These are phyloP conservation scores for Lasiurus cinereus DNA, from an alignment of 2,113 vertebrate genomes.

Conservation along the genomic window DNA sequence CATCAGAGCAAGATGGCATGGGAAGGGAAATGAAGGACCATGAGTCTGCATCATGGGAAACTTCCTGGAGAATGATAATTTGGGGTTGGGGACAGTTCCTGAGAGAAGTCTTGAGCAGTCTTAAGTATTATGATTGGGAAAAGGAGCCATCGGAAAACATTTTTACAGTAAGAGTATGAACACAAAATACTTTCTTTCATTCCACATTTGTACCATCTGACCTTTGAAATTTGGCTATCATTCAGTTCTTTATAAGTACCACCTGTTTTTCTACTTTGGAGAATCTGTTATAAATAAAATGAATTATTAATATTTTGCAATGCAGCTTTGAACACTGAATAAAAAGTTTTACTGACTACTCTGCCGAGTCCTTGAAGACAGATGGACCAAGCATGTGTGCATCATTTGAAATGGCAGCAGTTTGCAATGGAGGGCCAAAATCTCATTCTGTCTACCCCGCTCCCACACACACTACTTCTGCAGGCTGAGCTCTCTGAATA, in stretches of 20 bases:
- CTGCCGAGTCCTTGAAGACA: constrained; percentile 77
- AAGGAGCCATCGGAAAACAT: constrained; percentile 32
- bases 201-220: constrained; percentile 55
- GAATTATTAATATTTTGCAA: constrained; percentile 82
- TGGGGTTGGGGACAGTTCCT: not conserved
- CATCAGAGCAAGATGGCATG: constrained; percentile 21
- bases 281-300: constrained; percentile 81
- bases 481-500: constrained; percentile 50
- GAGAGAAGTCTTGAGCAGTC: not conserved
- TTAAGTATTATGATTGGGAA: not conserved
- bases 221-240: constrained; percentile 80
- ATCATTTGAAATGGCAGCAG: constrained; percentile 74
- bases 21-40: constrained; percentile 19
- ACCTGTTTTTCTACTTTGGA: constrained; percentile 76
- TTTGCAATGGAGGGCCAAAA: constrained; percentile 73
- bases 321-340: constrained; percentile 54
- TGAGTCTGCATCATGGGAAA: not conserved
- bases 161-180: constrained; percentile 53
- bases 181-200: constrained; percentile 53
- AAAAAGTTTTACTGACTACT: constrained; percentile 77
- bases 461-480: constrained; percentile 57
- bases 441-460: constrained; percentile 51
- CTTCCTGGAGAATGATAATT: constrained; percentile 13
- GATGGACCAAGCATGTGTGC: constrained; percentile 80
- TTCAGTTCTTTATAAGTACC: constrained; percentile 68